phyloP scores from a whole-genome alignment of 2,113 vertebrate species.

The Protobothrops mucrosquamatus region DNA sequence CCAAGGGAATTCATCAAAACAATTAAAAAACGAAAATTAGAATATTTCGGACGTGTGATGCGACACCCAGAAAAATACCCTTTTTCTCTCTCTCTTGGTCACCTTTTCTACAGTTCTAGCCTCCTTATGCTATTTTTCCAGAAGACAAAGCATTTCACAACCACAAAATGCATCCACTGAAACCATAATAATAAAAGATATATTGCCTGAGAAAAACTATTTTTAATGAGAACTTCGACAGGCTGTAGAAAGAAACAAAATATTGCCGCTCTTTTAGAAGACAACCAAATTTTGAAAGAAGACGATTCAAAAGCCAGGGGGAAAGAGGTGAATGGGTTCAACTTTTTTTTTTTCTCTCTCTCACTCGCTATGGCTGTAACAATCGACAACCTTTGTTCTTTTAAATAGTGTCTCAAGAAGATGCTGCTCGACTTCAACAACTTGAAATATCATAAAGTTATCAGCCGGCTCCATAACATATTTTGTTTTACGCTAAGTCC shows the following conservation, averaged over 20 bases:
- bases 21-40: too few species aligned
- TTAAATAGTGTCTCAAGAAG: neutral
- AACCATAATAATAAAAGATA: neutral
- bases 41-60: too few species aligned
- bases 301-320: neutral
- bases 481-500: neutral
- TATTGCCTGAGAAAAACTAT: neutral
- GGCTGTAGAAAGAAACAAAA: neutral
- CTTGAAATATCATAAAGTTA: neutral
- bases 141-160: neutral
- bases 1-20: too few species aligned
- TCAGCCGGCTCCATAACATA: neutral
- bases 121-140: neutral
- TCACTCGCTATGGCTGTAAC: neutral
- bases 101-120: neutral
- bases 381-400: neutral
- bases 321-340: neutral
- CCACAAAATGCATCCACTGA: neutral
- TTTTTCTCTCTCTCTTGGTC: too few species aligned
- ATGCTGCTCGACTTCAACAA: neutral
- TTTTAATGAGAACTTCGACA: neutral
- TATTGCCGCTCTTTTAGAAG: neutral
- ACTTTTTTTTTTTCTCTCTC: neutral
- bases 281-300: neutral
- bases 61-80: too few species aligned